Percentiles rank a stretch among this genome's conserved stretches.
These are phyloP conservation scores for Tangara arthus DNA, from an alignment of 2,797 vertebrate genomes.

Conservation along the genomic window DNA sequence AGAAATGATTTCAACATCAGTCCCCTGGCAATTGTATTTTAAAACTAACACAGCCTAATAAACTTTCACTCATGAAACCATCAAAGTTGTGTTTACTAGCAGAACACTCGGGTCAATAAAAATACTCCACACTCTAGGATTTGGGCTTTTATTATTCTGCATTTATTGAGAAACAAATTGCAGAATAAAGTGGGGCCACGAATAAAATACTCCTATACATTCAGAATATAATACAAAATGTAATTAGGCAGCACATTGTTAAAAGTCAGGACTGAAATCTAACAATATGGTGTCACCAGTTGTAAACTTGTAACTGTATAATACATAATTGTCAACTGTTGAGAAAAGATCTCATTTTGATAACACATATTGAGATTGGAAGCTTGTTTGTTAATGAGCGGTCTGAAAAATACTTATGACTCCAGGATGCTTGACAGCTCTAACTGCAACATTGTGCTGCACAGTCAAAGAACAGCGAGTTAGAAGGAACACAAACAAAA, in stretches of 20 bases:
- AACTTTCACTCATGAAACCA: slow-evolving; percentile 58
- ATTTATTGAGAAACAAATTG: slow-evolving; percentile 75
- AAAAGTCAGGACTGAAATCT: slow-evolving; percentile 72
- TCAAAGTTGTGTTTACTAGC: slow-evolving; percentile 65
- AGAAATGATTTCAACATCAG: slow-evolving; percentile 52
- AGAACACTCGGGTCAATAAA: slow-evolving; percentile 61
- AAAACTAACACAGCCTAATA: slow-evolving; percentile 61
- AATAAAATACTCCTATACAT: slow-evolving; percentile 65
- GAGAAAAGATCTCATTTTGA: slow-evolving; percentile 79
- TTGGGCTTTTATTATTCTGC: slow-evolving; percentile 69
- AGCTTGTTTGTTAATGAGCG: slow-evolving; percentile 66
- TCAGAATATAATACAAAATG: slow-evolving; percentile 64
- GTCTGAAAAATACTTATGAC: slow-evolving; percentile 72
- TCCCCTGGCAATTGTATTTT: slow-evolving; percentile 58
- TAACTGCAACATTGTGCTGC: slow-evolving; percentile 59
- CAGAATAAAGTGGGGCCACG: slow-evolving; percentile 55
- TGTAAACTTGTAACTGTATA: slow-evolving; percentile 70
- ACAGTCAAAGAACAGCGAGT: slow-evolving; percentile 62
- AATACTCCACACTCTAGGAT: slow-evolving; percentile 42
- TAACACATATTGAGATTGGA: slow-evolving; percentile 73
- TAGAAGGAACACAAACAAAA: slow-evolving; percentile 26
- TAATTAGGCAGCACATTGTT: slow-evolving; percentile 77
- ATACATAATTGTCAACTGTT: slow-evolving; percentile 75
- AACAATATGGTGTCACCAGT: slow-evolving; percentile 69
- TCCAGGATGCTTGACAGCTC: slow-evolving; percentile 74